phyloP scores from a whole-genome alignment of 2,113 vertebrate genomes.

The Neopipo cinnamomea region DNA sequence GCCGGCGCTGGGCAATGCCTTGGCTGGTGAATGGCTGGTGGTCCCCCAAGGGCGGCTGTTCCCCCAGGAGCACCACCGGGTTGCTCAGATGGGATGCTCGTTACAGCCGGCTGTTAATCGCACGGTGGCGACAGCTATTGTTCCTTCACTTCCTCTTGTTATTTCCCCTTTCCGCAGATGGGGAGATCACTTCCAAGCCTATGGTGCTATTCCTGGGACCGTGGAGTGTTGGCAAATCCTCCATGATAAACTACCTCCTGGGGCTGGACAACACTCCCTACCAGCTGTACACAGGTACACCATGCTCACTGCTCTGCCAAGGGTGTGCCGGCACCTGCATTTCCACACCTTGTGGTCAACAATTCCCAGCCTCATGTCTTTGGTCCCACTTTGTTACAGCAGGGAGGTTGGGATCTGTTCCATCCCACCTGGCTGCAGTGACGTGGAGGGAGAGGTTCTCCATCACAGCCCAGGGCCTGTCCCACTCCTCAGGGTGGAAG shows the following conservation, averaged over 20 bases:
- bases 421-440: accelerated
- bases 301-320: neutral
- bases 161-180: constrained; percentile 80
- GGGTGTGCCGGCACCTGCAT: neutral
- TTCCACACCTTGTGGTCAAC: accelerated
- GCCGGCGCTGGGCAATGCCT: neutral
- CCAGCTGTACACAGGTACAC: constrained; percentile 94
- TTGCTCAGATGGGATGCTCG: neutral
- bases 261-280: constrained; percentile 90
- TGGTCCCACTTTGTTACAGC: accelerated
- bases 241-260: constrained; percentile 99
- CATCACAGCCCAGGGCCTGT: no score
- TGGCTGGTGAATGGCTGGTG: neutral
- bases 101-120: neutral
- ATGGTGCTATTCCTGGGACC: constrained; percentile 98
- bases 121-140: neutral
- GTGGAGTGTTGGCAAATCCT: constrained; percentile 98
- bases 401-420: neutral
- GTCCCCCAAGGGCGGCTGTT: neutral
- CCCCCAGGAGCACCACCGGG: neutral
- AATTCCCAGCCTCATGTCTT: accelerated
- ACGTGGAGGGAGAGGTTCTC: neutral
- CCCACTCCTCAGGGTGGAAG: neutral
- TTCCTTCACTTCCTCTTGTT: constrained; percentile 45
- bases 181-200: constrained; percentile 97